Conservation (phyloP, 2,113 vertebrate genomes). For the Herpetotheres cachinnans region DNA sequence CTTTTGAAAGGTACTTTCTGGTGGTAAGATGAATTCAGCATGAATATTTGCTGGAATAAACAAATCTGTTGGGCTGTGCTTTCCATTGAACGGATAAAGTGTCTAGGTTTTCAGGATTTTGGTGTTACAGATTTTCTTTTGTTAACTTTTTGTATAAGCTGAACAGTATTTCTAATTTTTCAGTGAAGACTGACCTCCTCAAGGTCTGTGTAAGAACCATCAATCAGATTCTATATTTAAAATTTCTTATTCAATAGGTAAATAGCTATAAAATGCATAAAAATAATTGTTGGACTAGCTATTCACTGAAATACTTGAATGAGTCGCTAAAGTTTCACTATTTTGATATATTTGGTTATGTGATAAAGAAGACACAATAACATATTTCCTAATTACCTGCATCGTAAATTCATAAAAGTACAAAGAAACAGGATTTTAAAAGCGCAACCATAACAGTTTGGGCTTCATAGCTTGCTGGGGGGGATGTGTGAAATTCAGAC, state of each 20-base stretch:
- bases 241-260: background rate
- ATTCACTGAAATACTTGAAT: background rate
- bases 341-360: background rate
- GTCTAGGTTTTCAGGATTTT: background rate
- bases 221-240: background rate
- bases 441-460: background rate
- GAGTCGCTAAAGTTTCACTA: background rate
- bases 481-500: background rate
- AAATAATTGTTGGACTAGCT: background rate
- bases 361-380: background rate
- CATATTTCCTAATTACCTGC: background rate
- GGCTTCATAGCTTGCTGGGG: background rate
- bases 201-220: background rate
- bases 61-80: background rate
- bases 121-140: background rate
- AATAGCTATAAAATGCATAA: background rate
- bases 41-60: background rate
- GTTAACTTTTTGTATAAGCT: background rate
- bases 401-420: background rate
- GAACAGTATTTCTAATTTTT: background rate
- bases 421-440: background rate
- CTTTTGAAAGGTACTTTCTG: background rate
- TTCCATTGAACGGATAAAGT: background rate
- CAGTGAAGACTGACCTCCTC: background rate
- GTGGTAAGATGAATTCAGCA: background rate